Evolutionary conservation across 2,888 invertebrate species (phyloP), one percentile per base, ranked within the genome.

Genomic region (Limnephilus auricula): DNA sequence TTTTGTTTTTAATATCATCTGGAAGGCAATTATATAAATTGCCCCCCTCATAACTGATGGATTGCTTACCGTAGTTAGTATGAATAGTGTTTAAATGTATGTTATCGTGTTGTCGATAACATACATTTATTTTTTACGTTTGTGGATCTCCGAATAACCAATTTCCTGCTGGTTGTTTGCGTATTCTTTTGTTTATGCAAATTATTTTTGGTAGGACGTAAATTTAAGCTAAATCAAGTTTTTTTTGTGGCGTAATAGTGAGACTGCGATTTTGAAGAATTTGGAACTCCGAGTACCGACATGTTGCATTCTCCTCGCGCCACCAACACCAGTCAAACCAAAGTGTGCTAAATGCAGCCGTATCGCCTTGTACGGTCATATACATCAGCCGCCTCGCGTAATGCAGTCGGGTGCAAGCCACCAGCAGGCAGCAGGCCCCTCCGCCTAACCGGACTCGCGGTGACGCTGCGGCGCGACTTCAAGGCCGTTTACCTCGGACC

Each of bases 401-500:
- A 30, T 85, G n/a, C 85, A 40, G 83, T 83, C 83, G 34, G 37
- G n/a, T 83, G 34, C 83, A 82, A 31, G n/a, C 31, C 15, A 31
- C 79, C 79, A 79, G 34, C 34, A 15, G 45, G 10, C 13, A 15
- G 13, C 45, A 15, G 45, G 79, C 40, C 31, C 31, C 79, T 30
- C 25, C 79, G 79, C 79, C 80, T 9, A n/a, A 40, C 79, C 40
- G 80, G 25, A 80, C 65, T 83, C 83, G 90, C 65, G 50, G 82
- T 89, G 83, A 82, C 89, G 89, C 34, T 83, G 89, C 80, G 31
- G 45, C 65, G 90, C 89, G 80, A 45, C 90, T 65, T 89, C 91
- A 92, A 92, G 92, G 92, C 92, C 92, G 92, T 92, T 92, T 90
- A 90, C 92, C 92, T 92, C 89, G 88, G 92, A 90, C 90, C 92